These are phyloP conservation scores for Philaethria dido DNA, from an alignment of 2,888 invertebrate species.

Conservation along the genomic window DNA sequence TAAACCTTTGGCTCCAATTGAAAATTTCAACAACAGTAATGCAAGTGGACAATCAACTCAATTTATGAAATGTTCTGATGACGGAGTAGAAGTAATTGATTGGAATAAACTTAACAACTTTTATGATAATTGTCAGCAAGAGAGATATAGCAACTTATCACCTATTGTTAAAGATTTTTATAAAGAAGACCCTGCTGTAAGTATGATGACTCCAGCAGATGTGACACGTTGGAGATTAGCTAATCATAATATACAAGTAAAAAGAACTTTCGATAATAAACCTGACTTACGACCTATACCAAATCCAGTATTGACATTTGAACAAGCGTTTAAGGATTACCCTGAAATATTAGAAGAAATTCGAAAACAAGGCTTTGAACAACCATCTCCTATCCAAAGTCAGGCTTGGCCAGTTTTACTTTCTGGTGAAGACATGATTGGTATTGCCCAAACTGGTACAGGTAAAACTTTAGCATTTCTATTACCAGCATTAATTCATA, in stretches of 20 bases:
- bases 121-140: conserved; percentile 81
- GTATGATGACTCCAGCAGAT: conserved; percentile 85
- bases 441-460: conserved; percentile 97
- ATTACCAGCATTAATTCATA: conserved; percentile 96
- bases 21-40: conserved; percentile 45
- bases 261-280: conserved; percentile 85
- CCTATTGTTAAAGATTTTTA: conserved; percentile 92
- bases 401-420: conserved; percentile 98
- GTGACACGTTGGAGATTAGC: conserved; percentile 85
- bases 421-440: conserved; percentile 96
- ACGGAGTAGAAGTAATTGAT: conserved; percentile 77
- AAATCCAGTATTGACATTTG: conserved; percentile 91
- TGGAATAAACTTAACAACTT: conserved; percentile 83
- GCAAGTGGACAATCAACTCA: conserved; percentile 54
- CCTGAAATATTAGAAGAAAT: conserved; percentile 94
- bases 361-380: conserved; percentile 89
- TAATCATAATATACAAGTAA: conserved; percentile 90
- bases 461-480: conserved; percentile 98
- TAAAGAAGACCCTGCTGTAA: conserved; percentile 88
- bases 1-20: conserved; percentile 46
- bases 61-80: conserved; percentile 60
- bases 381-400: conserved; percentile 95
- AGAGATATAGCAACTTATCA: conserved; percentile 86
- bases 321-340: conserved; percentile 91
- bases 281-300: conserved; percentile 82